A percentile compares a stretch with the other conserved stretches of the same genome.
Conservation (phyloP, 2,113 vertebrate species). For the Plotosus lineatus region DNA sequence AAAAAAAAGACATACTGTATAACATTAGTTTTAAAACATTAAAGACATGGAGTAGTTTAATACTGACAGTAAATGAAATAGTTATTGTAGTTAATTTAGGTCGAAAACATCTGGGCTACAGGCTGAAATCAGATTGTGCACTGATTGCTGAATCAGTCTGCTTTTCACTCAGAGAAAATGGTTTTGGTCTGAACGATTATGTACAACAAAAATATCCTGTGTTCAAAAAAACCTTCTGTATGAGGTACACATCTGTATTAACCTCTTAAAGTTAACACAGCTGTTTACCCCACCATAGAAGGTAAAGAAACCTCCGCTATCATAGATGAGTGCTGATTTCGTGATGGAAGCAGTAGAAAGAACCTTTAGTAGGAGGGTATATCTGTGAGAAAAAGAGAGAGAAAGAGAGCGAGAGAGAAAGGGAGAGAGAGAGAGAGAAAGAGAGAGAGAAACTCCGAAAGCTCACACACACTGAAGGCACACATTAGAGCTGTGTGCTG, state of each 20-base stretch:
- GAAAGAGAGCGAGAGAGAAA: neutral
- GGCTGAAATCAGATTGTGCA: neutral
- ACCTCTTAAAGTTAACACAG: neutral
- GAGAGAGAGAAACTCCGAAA: neutral
- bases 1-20: too few species aligned
- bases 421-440: neutral
- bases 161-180: neutral
- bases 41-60: neutral
- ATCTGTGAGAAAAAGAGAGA: neutral
- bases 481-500: neutral
- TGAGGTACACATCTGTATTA: too few species aligned
- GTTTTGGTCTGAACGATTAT: neutral
- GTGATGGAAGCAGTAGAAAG: neutral
- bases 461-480: neutral
- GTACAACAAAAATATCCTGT: too few species aligned
- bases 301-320: neutral
- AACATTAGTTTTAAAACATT: too few species aligned
- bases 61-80: neutral
- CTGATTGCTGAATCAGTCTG: conserved; percentile 3
- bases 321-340: neutral
- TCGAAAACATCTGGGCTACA: neutral
- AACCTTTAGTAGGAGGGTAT: neutral
- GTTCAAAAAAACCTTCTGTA: too few species aligned
- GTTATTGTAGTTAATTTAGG: neutral
- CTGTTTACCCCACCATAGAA: conserved; percentile 17